A percentile compares a stretch with the other conserved stretches of the same genome.
Conservation (phyloP, 2,888 invertebrate genomes). For the Drosophila cyrtoloma region DNA sequence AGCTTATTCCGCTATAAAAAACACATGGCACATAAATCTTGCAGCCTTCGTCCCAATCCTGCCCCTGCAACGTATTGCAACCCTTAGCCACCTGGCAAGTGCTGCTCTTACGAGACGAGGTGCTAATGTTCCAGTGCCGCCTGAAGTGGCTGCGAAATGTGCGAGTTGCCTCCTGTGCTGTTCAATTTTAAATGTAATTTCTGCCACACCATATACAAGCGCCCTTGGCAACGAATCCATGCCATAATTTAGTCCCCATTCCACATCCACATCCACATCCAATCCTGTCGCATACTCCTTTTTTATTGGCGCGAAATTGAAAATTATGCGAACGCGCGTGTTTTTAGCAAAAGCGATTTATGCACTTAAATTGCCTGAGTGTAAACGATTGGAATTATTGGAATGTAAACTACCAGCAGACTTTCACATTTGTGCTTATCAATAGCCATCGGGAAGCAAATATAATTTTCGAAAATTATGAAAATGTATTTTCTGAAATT, state of each 20-base stretch:
- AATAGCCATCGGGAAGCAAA: conserved; percentile 1
- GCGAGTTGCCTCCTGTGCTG: conserved; percentile 50
- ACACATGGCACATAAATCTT: conserved; percentile 76
- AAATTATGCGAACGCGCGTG: conserved; percentile 76
- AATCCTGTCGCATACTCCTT: conserved; percentile 19
- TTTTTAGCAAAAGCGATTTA: conserved; percentile 69
- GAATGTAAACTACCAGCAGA: conserved; percentile 38
- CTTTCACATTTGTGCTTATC: conserved; percentile 25
- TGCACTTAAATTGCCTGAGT: conserved; percentile 45
- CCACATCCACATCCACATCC: background rate
- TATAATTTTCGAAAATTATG: background rate
- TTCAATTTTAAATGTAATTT: conserved; percentile 79
- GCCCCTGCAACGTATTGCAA: conserved; percentile 4
- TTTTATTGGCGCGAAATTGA: conserved; percentile 78
- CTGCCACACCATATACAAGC: conserved; percentile 32
- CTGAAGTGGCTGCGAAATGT: conserved; percentile 65
- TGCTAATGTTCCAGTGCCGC: conserved; percentile 70
- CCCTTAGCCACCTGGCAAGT: conserved; percentile 52
- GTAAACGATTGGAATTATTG: conserved; percentile 29
- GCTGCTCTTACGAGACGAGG: conserved; percentile 59
- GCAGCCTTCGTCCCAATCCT: conserved; percentile 19
- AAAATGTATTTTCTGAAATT: background rate
- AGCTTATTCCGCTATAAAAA: conserved; percentile 49
- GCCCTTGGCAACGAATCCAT: background rate
- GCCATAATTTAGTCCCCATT: conserved; percentile 21